Evolutionary conservation across 1,140 invertebrate species (phyloP).

Genomic region (Drosophila murphyi): DNA sequence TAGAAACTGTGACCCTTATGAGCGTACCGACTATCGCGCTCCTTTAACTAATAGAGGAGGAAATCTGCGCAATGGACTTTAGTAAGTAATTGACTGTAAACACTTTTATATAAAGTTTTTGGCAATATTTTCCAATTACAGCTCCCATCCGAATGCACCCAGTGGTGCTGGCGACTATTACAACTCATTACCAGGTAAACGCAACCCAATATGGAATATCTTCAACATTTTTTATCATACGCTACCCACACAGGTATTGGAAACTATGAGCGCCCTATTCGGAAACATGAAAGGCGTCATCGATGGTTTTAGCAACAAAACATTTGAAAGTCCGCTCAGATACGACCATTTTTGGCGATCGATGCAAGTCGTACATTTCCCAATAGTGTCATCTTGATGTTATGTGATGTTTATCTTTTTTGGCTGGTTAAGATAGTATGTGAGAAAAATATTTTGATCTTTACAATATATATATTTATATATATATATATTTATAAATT

Average conservation of each 20-base stretch:
- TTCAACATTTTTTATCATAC: too few species aligned
- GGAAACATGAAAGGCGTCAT: background rate
- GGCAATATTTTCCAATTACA: background rate
- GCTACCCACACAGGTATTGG: background rate
- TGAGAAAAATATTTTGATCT: too few species aligned
- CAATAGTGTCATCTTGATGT: too few species aligned
- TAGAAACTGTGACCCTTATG: background rate
- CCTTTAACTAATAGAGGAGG: background rate
- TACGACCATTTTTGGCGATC: too few species aligned
- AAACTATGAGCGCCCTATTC: background rate
- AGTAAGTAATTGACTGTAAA: background rate
- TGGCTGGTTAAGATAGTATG: too few species aligned
- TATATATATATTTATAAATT: too few species aligned
- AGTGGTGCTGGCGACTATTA: slow-evolving; percentile 9
- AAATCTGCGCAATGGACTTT: slow-evolving; percentile 16
- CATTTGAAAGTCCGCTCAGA: too few species aligned
- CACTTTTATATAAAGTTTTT: background rate
- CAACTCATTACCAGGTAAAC: background rate
- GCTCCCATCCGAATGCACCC: background rate
- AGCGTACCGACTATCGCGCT: background rate
- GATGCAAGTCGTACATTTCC: too few species aligned
- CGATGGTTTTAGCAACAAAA: background rate
- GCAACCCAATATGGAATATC: too few species aligned
- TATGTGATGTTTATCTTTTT: too few species aligned
- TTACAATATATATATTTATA: too few species aligned